phyloP scores from a whole-genome alignment of 37 sponge, comb jelly and placozoan species.

The Corticium candelabrum region DNA sequence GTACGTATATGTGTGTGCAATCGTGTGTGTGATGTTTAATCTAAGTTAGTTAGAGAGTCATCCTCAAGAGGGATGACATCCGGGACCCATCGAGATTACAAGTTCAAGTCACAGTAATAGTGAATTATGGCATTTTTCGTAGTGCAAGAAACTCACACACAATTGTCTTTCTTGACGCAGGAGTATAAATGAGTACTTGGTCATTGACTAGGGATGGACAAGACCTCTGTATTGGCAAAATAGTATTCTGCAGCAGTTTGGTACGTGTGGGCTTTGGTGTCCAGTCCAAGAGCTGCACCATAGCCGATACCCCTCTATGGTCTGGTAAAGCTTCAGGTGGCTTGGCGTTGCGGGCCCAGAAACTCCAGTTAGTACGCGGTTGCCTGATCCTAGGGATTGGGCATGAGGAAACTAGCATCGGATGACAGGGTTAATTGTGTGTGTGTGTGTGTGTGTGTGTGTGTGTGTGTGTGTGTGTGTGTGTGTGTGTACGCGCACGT shows the following conservation, averaged over 20 bases:
- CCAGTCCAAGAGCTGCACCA: too few species aligned
- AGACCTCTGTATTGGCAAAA: too few species aligned
- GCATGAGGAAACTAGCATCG: background rate
- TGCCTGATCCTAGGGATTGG: too few species aligned
- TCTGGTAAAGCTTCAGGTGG: background rate
- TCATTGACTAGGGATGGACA: too few species aligned
- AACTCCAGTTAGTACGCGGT: background rate
- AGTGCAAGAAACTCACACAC: background rate
- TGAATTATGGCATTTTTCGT: background rate
- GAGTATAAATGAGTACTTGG: too few species aligned
- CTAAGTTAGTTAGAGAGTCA: too few species aligned
- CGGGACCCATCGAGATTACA: too few species aligned
- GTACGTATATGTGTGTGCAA: background rate
- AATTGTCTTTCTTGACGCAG: too few species aligned
- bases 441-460: conserved; percentile 1
- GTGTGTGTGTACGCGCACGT: background rate
- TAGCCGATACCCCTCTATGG: background rate
- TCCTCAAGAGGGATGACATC: too few species aligned
- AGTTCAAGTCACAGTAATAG: background rate
- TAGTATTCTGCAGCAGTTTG: too few species aligned
- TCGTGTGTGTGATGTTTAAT: background rate
- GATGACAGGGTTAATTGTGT: too few species aligned
- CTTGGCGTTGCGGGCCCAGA: background rate
- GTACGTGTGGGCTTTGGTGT: too few species aligned
- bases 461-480: conserved; percentile 5